Conservation (phyloP, 1,140 invertebrate genomes). For the Bombus impatiens region DNA sequence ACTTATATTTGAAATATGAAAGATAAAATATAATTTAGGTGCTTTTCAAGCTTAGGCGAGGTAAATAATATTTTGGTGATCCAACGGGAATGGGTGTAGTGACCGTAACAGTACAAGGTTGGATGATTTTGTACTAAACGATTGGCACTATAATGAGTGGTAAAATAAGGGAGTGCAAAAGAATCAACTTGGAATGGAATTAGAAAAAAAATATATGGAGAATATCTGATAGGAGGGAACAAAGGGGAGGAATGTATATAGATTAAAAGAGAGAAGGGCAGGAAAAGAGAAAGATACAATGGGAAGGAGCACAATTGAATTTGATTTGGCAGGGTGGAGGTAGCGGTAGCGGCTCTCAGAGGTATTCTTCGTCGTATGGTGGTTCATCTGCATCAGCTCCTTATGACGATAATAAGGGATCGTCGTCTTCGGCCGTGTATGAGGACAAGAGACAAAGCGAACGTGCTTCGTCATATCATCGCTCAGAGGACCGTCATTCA, state of each 20-base stretch:
- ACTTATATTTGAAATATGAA: conserved; percentile 35
- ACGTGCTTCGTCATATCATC: conserved; percentile 78
- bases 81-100: conserved; percentile 66
- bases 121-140: conserved; percentile 65
- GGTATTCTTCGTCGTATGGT: conserved; percentile 76
- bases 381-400: conserved; percentile 72
- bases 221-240: conserved; percentile 56
- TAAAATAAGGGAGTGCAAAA: conserved; percentile 58
- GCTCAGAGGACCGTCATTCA: conserved; percentile 79
- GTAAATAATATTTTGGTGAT: conserved; percentile 65
- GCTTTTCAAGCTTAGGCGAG: conserved; percentile 58
- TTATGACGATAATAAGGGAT: conserved; percentile 79
- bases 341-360: conserved; percentile 77
- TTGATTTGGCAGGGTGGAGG: conserved; percentile 81
- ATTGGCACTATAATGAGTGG: conserved; percentile 65
- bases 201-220: conserved; percentile 45
- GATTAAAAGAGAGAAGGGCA: conserved; percentile 58
- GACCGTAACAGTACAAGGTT: conserved; percentile 57
- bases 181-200: conserved; percentile 51
- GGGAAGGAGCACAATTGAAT: conserved; percentile 79
- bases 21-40: conserved; percentile 51
- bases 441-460: conserved; percentile 80
- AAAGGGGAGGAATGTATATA: conserved; percentile 51
- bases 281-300: conserved; percentile 68
- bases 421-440: conserved; percentile 75